Percentiles rank a stretch among this genome's conserved stretches.
Evolutionary conservation across 2,797 vertebrate species (phyloP).

Genomic region (Tragelaphus oryx): DNA sequence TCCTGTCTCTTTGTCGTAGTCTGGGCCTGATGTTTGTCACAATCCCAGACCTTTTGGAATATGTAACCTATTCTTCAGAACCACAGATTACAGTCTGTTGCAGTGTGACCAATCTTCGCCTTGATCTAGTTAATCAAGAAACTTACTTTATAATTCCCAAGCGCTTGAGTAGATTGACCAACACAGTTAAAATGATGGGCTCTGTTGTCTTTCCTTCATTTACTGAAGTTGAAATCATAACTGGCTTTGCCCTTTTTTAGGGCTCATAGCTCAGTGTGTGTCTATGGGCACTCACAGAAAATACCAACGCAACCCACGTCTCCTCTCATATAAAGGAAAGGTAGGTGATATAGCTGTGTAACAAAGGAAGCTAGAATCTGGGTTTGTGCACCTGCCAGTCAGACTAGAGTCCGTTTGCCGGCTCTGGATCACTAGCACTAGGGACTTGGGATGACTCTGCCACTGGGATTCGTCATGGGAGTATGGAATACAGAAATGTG

Average conservation of each 20-base stretch:
- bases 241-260: neutral
- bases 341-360: neutral
- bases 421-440: neutral
- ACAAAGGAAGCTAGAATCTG: neutral
- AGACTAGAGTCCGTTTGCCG: neutral
- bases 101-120: neutral
- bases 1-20: neutral
- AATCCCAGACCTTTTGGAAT: neutral
- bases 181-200: neutral
- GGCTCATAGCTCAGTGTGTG: neutral
- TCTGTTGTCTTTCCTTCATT: neutral
- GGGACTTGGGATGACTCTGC: neutral
- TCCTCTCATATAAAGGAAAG: neutral
- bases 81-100: neutral
- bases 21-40: neutral
- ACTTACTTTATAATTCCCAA: constrained; percentile 58
- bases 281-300: neutral
- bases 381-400: neutral
- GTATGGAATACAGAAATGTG: neutral
- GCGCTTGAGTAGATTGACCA: constrained; percentile 63
- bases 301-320: neutral
- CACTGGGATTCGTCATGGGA: neutral
- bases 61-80: neutral
- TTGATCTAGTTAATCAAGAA: constrained; percentile 40
- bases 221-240: constrained; percentile 1